phyloP scores from a whole-genome alignment of 2,888 invertebrate genomes.

The Plebejus argus region DNA sequence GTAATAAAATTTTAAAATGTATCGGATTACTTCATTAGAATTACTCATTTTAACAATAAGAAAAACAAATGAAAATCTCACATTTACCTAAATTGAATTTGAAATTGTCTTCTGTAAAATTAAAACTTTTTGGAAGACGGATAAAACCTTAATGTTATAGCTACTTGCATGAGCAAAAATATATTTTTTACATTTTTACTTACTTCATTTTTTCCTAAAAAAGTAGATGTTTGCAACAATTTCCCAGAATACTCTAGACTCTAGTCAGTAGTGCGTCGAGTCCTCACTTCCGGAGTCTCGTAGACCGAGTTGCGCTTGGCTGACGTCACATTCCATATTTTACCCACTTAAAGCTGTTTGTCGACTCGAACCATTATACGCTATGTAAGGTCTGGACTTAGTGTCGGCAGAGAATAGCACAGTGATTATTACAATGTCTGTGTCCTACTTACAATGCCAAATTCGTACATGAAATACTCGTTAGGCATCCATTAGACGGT shows the following conservation, averaged over 20 bases:
- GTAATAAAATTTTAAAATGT: too few species aligned
- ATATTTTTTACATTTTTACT: neutral
- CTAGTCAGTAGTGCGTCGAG: conserved; percentile 44
- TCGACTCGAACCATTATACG: conserved; percentile 80
- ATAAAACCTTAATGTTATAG: too few species aligned
- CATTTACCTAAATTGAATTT: too few species aligned
- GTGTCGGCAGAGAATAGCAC: conserved; percentile 70
- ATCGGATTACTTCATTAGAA: too few species aligned
- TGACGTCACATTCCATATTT: conserved; percentile 76
- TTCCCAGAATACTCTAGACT: conserved; percentile 36
- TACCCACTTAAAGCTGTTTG: conserved; percentile 80
- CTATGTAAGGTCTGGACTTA: conserved; percentile 76
- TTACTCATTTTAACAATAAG: too few species aligned
- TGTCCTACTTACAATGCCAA: neutral
- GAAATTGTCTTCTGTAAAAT: too few species aligned
- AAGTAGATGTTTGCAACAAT: conserved; percentile 25
- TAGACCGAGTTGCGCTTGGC: conserved; percentile 67
- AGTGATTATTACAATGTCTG: conserved; percentile 41
- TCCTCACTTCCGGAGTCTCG: conserved; percentile 62
- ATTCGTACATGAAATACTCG: neutral
- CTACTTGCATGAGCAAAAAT: neutral
- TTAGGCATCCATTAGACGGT: too few species aligned
- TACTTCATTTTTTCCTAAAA: neutral
- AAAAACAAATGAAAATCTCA: too few species aligned
- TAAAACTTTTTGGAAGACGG: too few species aligned